phyloP scores from a whole-genome alignment of 1,140 invertebrate genomes.

The Cardiocondyla obscurior region DNA sequence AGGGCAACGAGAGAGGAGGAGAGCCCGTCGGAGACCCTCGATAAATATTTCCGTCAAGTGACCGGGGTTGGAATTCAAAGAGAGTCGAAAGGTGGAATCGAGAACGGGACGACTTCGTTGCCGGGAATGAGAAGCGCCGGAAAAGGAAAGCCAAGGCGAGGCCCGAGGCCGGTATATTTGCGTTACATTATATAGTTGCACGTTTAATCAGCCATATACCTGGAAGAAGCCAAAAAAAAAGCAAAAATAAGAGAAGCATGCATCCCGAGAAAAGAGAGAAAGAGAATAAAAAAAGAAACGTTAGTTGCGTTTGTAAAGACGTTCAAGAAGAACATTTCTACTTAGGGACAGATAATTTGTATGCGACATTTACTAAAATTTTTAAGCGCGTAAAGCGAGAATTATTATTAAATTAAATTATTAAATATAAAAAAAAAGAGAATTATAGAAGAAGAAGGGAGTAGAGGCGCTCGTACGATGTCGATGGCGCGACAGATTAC shows the following conservation, averaged over 20 bases:
- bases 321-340: conserved; percentile 1
- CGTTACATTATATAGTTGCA: conserved; percentile 82
- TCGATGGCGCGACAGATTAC: conserved; percentile 83
- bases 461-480: conserved; percentile 70
- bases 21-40: conserved; percentile 75
- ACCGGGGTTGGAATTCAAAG: conserved; percentile 81
- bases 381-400: background rate
- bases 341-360: background rate
- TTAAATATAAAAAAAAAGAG: conserved; percentile 29
- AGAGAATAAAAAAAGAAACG: too few relatives aligned
- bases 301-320: background rate
- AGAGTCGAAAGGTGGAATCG: conserved; percentile 80
- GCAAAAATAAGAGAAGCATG: conserved; percentile 29
- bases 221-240: conserved; percentile 68
- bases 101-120: conserved; percentile 71
- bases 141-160: conserved; percentile 33
- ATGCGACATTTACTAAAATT: background rate
- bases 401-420: background rate
- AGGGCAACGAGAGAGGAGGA: conserved; percentile 52
- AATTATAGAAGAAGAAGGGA: conserved; percentile 44
- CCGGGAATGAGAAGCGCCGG: conserved; percentile 37
- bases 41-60: conserved; percentile 84
- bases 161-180: conserved; percentile 79
- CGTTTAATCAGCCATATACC: conserved; percentile 83
- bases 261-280: background rate